Conservation (phyloP, 30 jellyfish, hydroid and myxozoan species). For the Aurelia aurita complex sp. Pacific region DNA sequence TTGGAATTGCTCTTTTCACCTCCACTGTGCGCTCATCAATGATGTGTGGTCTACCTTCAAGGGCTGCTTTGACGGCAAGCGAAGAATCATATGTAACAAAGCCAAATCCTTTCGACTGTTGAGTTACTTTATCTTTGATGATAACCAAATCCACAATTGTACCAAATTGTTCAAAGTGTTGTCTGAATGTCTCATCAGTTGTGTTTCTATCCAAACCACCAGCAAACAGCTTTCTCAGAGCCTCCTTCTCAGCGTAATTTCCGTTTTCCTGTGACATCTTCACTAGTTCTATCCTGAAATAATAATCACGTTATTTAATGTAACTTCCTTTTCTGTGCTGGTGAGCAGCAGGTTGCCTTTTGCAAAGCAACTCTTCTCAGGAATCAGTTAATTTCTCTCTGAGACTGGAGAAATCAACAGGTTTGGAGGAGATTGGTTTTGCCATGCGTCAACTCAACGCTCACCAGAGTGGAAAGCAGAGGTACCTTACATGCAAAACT, state of each 20-base stretch:
- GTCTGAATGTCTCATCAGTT: slow-evolving; percentile 79
- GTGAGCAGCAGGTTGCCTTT: too few relatives aligned
- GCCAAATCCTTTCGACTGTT: slow-evolving; percentile 94
- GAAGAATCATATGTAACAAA: slow-evolving; percentile 81
- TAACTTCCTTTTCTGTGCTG: too few relatives aligned
- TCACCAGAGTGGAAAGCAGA: too few relatives aligned
- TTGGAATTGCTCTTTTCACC: slow-evolving; percentile 94
- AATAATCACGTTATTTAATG: too few relatives aligned
- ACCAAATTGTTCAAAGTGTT: slow-evolving; percentile 80
- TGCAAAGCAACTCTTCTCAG: too few relatives aligned
- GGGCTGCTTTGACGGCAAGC: slow-evolving; percentile 77
- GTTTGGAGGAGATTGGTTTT: too few relatives aligned
- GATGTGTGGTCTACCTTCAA: slow-evolving; percentile 79
- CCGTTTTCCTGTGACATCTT: slow-evolving; percentile 27
- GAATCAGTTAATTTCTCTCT: too few relatives aligned
- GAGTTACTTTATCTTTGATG: slow-evolving; percentile 65
- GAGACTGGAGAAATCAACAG: too few relatives aligned
- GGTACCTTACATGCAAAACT: too few relatives aligned
- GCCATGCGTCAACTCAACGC: too few relatives aligned
- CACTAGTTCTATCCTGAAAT: too few relatives aligned
- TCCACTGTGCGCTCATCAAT: slow-evolving; percentile 82
- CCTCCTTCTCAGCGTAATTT: slow-evolving; percentile 56
- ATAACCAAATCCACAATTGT: slow-evolving; percentile 81
- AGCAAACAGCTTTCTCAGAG: slow-evolving; percentile 81
- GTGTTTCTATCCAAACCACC: slow-evolving; percentile 86